Conservation (phyloP, 2,113 vertebrate species). For the Pithys albifrons region DNA sequence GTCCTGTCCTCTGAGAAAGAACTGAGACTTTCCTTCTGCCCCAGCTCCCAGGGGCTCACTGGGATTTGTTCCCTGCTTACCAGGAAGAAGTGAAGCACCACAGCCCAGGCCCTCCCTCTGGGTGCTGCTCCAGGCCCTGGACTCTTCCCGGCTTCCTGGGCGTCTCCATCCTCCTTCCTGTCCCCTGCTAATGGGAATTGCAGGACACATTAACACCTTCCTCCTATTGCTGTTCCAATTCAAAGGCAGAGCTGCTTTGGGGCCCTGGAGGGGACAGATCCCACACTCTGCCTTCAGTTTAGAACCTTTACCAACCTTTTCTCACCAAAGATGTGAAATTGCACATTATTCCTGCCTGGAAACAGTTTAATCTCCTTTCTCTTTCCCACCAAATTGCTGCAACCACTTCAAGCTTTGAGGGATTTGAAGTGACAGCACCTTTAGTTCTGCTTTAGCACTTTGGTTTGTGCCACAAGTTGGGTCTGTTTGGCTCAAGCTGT, state of each 20-base stretch:
- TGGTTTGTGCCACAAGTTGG: neutral
- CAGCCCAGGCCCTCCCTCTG: conserved; percentile 88
- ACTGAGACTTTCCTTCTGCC: fast-evolving
- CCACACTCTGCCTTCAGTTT: fast-evolving
- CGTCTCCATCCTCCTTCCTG: neutral
- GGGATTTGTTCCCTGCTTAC: conserved; percentile 55
- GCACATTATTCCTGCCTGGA: fast-evolving
- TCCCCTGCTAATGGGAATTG: neutral
- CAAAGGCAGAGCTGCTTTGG: neutral
- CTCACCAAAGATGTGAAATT: neutral
- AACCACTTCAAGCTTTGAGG: fast-evolving
- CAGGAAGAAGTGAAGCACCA: conserved; percentile 94
- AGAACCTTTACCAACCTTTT: neutral
- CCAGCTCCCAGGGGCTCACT: fast-evolving
- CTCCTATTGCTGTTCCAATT: fast-evolving
- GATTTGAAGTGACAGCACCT: neutral
- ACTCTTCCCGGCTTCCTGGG: neutral
- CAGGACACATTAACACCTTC: fast-evolving
- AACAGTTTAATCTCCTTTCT: fast-evolving
- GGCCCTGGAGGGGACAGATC: neutral
- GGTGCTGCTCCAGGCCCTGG: conserved; percentile 29
- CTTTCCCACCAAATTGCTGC: neutral
- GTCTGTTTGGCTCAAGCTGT: too few relatives aligned
- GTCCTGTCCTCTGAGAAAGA: fast-evolving
- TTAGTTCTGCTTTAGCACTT: fast-evolving